phyloP scores from a whole-genome alignment of 2,888 invertebrate species.

The Agelastica alni region DNA sequence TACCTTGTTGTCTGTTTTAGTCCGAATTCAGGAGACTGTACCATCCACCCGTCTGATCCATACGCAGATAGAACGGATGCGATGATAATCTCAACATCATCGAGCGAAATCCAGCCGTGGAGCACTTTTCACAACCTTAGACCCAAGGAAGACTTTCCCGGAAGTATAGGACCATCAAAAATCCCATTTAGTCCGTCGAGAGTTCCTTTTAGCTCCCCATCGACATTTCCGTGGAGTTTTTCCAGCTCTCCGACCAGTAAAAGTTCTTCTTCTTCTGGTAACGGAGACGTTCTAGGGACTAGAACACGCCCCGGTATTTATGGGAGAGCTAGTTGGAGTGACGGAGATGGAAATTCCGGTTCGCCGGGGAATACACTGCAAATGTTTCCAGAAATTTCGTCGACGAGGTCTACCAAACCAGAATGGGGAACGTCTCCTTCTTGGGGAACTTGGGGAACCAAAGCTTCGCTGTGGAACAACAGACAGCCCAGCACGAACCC shows the following conservation, averaged over 20 bases:
- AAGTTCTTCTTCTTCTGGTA: slow-evolving; percentile 10
- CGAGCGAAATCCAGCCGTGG: slow-evolving; percentile 53
- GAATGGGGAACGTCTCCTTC: slow-evolving; percentile 48
- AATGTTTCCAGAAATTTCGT: slow-evolving; percentile 41
- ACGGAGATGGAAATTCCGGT: slow-evolving; percentile 34
- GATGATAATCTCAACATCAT: slow-evolving; percentile 45
- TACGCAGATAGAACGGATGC: slow-evolving; percentile 44
- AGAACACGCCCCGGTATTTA: slow-evolving; percentile 57
- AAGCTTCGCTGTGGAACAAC: too few species aligned
- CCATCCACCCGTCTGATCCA: slow-evolving; percentile 42
- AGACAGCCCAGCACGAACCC: slow-evolving; percentile 28
- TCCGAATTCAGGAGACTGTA: slow-evolving; percentile 60
- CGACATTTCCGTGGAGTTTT: slow-evolving; percentile 40
- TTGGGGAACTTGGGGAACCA: too few species aligned
- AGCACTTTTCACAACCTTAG: slow-evolving; percentile 44
- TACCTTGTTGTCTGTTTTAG: too few species aligned
- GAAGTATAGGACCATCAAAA: slow-evolving; percentile 42
- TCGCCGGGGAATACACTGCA: slow-evolving; percentile 38
- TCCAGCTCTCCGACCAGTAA: slow-evolving; percentile 8
- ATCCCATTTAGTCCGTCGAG: slow-evolving; percentile 12
- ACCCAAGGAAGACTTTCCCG: slow-evolving; percentile 23
- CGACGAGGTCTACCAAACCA: slow-evolving; percentile 42
- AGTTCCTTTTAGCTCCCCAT: slow-evolving; percentile 19
- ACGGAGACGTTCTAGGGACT: slow-evolving; percentile 44
- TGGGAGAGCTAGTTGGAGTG: slow-evolving; percentile 59